These are phyloP conservation scores for Acromyrmex charruanus DNA, from an alignment of 1,140 invertebrate species.

Conservation along the genomic window DNA sequence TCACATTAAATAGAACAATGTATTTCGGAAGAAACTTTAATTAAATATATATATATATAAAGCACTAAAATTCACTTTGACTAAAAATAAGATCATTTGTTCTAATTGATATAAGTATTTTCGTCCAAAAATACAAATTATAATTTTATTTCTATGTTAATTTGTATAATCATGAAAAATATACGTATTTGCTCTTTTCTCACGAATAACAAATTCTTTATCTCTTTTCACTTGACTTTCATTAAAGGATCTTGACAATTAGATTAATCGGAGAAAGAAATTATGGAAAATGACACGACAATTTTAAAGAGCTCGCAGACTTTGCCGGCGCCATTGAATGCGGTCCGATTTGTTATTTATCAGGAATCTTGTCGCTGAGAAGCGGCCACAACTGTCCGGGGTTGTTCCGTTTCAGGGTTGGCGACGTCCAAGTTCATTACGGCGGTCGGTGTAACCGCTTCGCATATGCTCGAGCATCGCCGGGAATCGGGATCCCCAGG, in stretches of 20 bases:
- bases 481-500: conserved; percentile 64
- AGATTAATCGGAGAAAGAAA: neutral
- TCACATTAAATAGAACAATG: no score
- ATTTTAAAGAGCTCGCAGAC: neutral
- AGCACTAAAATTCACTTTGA: no score
- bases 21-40: no score
- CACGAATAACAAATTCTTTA: neutral
- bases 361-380: conserved; percentile 44
- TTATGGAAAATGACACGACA: neutral
- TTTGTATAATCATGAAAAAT: neutral
- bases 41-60: no score
- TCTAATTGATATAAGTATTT: no score
- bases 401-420: conserved; percentile 55
- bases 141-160: neutral
- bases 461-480: conserved; percentile 70
- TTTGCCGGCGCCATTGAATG: neutral
- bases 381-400: conserved; percentile 37
- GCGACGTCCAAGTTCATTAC: conserved; percentile 70
- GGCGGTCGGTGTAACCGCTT: conserved; percentile 59
- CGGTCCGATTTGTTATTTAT: conserved; percentile 61
- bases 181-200: neutral
- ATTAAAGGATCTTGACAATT: neutral
- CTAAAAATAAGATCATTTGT: no score
- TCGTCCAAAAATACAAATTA: no score
- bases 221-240: neutral